Base-by-base conservation (phyloP, 1,140 invertebrate species). In the Nasonia longicornis region DNA sequence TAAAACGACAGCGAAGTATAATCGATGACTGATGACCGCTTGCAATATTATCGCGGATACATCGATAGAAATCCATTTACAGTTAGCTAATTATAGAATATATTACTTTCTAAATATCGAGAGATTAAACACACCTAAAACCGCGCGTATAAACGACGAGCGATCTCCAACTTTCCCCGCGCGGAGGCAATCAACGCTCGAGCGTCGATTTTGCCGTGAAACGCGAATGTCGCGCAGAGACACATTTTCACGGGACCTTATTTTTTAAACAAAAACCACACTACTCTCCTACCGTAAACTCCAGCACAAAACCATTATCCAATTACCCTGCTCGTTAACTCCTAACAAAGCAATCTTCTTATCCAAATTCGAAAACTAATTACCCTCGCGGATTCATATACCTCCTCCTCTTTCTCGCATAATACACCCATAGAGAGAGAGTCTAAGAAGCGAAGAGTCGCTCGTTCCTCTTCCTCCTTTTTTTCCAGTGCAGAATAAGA, bases 401-500 rank as follows among this genome's bases (percentile, higher is more conserved):
- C 69, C 31, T 71, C 69, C 69, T 71, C 3, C 31, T 35, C 31
- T 4, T 4, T 6, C 4, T 35, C 31, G 69, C 38, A 42, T 10
- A 42, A 48, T 3, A 48, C 45, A 45, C 42, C 1, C 12, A 12
- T 10, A 45, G 3, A 64, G 1, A 29, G 4, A 20, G 6, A 10
- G 31, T 35, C 35, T 38, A 29, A 58, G 52, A 58, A 58, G 52
- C 52, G 1, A 58, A 16, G 52, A 6, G 16, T 76, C 74, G 12
- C 12, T 48, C n/a, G 31, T 35, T 74, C 22, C 58, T 81, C 71
- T 52, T 71, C 74, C 38, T 58, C 71, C 73, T 82, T 82, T 78
- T 76, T 77, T 64, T 11, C 83, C 67, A 79, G 71, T 73, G 74
- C 74, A 77, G 79, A 82, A 74, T 85, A 85, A 86, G 84, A 87